These are phyloP conservation scores for Lasiurus borealis DNA, from an alignment of 2,113 vertebrate genomes.

Conservation along the genomic window DNA sequence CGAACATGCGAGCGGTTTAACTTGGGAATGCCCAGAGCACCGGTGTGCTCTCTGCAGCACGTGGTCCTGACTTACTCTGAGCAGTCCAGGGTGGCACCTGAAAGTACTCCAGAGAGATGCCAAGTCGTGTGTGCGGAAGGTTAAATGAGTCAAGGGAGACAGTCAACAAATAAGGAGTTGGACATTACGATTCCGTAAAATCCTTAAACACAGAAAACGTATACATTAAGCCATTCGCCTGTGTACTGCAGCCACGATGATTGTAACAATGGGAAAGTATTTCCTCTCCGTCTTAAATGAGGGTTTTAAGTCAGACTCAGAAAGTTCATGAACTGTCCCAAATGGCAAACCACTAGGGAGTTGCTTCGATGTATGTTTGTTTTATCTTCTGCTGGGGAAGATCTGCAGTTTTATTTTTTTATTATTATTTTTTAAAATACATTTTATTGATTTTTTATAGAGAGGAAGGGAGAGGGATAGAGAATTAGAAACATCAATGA, in stretches of 20 bases:
- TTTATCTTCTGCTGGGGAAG: background rate
- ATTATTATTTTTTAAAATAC: no score
- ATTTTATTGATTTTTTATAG: no score
- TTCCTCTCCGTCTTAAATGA: background rate
- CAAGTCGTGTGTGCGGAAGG: background rate
- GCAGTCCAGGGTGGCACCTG: background rate
- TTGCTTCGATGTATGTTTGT: fast-evolving
- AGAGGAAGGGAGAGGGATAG: no score
- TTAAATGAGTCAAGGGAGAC: background rate
- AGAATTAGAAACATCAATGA: no score
- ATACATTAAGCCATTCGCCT: background rate
- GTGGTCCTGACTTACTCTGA: background rate
- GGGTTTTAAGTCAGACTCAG: background rate
- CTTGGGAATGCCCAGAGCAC: background rate
- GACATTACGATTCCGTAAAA: background rate
- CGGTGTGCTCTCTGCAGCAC: background rate
- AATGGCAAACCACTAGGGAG: background rate
- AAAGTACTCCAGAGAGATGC: background rate
- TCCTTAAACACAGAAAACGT: background rate
- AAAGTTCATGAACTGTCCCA: background rate
- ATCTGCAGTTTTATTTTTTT: background rate
- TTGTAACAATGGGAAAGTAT: background rate
- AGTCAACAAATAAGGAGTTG: background rate
- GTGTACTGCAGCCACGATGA: background rate
- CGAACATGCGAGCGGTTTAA: background rate